A percentile compares a stretch with the other conserved stretches of the same genome.
phyloP scores from a whole-genome alignment of 2,797 vertebrate species.

The Gallinago stenura region DNA sequence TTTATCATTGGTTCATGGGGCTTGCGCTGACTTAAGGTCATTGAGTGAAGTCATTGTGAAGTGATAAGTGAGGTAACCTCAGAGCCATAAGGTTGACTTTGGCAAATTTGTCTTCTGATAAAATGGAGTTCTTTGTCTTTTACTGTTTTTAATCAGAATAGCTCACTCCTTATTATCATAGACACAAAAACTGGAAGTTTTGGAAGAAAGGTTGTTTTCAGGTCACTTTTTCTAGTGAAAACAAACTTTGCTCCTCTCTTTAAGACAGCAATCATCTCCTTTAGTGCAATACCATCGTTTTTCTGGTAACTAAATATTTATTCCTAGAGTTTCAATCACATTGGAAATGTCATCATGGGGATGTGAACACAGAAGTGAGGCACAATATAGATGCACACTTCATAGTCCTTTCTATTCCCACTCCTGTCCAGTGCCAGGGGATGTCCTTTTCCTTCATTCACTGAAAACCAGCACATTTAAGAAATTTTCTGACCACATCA shows the following conservation, averaged over 20 bases:
- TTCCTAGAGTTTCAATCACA: background rate
- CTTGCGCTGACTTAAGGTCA: background rate
- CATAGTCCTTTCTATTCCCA: background rate
- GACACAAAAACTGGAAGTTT: background rate
- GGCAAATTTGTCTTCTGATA: background rate
- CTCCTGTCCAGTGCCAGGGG: rapidly evolving
- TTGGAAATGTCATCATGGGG: background rate
- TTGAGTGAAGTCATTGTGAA: background rate
- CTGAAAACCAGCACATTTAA: background rate
- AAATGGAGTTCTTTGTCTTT: background rate
- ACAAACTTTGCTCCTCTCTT: background rate
- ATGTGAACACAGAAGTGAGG: background rate
- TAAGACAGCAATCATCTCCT: background rate
- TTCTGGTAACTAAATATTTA: background rate
- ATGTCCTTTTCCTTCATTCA: background rate
- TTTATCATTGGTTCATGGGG: background rate
- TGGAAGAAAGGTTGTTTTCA: background rate
- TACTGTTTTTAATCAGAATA: background rate
- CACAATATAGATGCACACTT: background rate
- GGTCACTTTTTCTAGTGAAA: background rate
- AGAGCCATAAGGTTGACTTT: background rate
- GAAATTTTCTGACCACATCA: background rate
- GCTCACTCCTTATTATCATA: background rate
- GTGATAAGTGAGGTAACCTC: background rate
- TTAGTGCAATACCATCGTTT: background rate